phyloP scores from a whole-genome alignment of 1,140 invertebrate genomes.

The Sesamia nonagrioides region DNA sequence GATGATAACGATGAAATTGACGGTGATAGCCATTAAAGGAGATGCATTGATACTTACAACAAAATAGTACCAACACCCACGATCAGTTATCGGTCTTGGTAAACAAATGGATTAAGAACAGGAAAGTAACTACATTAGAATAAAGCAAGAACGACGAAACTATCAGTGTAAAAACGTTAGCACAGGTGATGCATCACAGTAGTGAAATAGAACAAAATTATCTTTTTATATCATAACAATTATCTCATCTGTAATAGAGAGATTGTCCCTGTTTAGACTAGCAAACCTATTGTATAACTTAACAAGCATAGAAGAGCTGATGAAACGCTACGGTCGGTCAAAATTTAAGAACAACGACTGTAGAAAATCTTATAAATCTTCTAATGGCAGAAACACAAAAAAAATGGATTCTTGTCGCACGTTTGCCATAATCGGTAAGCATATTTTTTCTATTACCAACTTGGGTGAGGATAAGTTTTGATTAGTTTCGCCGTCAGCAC shows the following conservation, averaged over 20 bases:
- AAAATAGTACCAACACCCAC: conserved; percentile 22
- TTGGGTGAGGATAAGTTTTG: background rate
- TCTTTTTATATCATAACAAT: background rate
- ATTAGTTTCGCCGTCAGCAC: background rate
- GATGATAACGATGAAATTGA: conserved; percentile 30
- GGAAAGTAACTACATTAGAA: background rate
- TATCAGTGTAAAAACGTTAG: too few relatives aligned
- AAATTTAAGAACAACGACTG: conserved; percentile 26
- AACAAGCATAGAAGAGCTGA: conserved; percentile 18
- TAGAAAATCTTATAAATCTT: conserved; percentile 22
- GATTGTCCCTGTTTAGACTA: background rate
- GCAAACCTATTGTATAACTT: conserved; percentile 28
- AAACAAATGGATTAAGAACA: conserved; percentile 21
- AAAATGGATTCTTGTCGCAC: conserved; percentile 17
- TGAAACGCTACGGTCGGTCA: conserved; percentile 9
- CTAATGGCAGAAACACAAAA: conserved; percentile 17
- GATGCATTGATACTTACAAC: conserved; percentile 1
- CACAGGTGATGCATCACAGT: too few relatives aligned
- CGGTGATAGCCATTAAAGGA: conserved; percentile 27
- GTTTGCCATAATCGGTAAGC: conserved; percentile 7
- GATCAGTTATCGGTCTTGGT: conserved; percentile 14
- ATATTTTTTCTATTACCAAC: background rate
- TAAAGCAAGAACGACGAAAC: background rate
- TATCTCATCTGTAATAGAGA: background rate
- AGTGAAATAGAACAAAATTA: background rate